phyloP scores from a whole-genome alignment of 2,113 vertebrate genomes.

The Otolemur garnettii region DNA sequence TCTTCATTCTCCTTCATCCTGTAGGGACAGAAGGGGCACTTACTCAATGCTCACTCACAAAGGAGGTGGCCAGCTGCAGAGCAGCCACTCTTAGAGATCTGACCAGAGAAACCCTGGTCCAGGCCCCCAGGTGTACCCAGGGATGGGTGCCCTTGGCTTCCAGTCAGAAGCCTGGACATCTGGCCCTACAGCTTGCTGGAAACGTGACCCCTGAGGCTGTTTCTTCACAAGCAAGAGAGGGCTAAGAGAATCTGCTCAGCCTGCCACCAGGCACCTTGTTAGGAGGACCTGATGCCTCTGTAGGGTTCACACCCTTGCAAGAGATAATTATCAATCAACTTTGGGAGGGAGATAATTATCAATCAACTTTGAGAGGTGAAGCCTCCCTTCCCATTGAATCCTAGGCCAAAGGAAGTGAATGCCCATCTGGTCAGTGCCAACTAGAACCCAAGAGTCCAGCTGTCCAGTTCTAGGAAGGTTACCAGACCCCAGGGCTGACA shows the following conservation, averaged over 20 bases:
- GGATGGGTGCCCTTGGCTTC: background rate
- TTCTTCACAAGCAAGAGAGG: background rate
- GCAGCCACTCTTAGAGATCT: background rate
- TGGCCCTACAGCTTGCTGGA: background rate
- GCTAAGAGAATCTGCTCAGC: background rate
- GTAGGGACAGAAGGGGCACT: background rate
- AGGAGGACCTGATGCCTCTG: too few relatives aligned
- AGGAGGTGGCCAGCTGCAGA: background rate
- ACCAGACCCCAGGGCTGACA: background rate
- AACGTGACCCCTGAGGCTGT: background rate
- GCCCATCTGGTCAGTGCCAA: background rate
- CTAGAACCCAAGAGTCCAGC: background rate
- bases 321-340: background rate
- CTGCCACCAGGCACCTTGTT: background rate
- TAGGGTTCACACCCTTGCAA: background rate
- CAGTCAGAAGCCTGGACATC: background rate
- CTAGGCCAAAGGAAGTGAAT: background rate
- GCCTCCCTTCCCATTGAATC: background rate
- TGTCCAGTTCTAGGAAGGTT: background rate
- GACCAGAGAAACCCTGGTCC: background rate
- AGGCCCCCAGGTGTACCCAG: background rate
- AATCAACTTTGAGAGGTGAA: background rate
- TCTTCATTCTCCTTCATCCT: conserved; percentile 95
- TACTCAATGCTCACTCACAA: background rate
- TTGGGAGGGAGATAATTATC: background rate